phyloP scores from a whole-genome alignment of 2,113 vertebrate genomes.

The Cranoglanis bouderius region DNA sequence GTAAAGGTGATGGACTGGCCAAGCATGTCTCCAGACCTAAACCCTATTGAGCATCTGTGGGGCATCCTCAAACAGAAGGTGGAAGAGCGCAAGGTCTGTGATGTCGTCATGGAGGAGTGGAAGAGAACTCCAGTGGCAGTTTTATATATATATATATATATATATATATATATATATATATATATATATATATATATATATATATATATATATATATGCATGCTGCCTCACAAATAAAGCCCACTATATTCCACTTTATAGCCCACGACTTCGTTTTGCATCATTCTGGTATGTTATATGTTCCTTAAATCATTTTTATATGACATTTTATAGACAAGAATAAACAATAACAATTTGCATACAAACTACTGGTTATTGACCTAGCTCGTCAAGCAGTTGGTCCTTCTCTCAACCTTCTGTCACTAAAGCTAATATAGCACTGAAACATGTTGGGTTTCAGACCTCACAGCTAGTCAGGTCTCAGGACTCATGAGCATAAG shows the following conservation, averaged over 20 bases:
- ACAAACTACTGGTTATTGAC: slow-evolving; percentile 27
- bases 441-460: slow-evolving; percentile 48
- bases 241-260: too few species aligned
- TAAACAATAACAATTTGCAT: background rate
- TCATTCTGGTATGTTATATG: background rate
- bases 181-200: background rate
- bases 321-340: background rate
- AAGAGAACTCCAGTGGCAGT: too few species aligned
- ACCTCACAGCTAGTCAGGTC: slow-evolving; percentile 50
- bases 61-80: too few species aligned
- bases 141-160: background rate
- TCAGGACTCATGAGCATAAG: slow-evolving; percentile 70
- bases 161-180: background rate
- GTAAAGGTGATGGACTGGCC: too few species aligned
- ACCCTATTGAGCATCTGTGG: too few species aligned
- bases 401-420: slow-evolving; percentile 50
- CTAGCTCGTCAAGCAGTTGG: slow-evolving; percentile 41
- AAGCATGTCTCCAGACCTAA: too few species aligned
- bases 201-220: background rate
- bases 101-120: too few species aligned
- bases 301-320: background rate
- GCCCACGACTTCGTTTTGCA: background rate
- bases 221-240: background rate
- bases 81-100: too few species aligned
- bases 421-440: slow-evolving; percentile 41